A percentile compares a stretch with the other conserved stretches of the same genome.
Conservation (phyloP, 2,888 invertebrate species). For the Frankliniella fusca region DNA sequence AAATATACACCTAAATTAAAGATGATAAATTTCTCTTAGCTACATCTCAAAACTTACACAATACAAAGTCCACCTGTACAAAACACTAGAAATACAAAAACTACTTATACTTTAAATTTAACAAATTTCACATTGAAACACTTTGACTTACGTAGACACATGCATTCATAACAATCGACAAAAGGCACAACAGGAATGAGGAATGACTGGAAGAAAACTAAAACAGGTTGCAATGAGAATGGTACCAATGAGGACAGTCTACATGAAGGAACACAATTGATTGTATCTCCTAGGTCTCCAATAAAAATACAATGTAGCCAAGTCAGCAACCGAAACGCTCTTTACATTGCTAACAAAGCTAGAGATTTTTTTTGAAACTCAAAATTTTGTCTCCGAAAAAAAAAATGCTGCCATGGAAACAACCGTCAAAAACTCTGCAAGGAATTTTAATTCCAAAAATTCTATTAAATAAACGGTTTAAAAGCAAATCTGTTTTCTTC, state of each 20-base stretch:
- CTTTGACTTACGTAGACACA: slow-evolving; percentile 1
- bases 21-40: slow-evolving; percentile 23
- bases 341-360: no score
- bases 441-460: no score
- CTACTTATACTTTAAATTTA: not conserved
- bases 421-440: no score
- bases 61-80: slow-evolving; percentile 22
- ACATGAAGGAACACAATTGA: slow-evolving; percentile 2
- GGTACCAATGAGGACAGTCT: not conserved
- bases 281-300: not conserved
- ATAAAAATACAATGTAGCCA: not conserved
- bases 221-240: not conserved
- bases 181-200: slow-evolving; percentile 22
- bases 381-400: no score
- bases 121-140: not conserved
- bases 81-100: slow-evolving; percentile 22
- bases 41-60: slow-evolving; percentile 15
- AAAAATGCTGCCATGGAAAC: no score
- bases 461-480: no score
- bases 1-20: slow-evolving; percentile 25
- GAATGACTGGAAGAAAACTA: slow-evolving; percentile 16
- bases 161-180: slow-evolving; percentile 17
- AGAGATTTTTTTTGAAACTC: no score
- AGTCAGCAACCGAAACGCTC: not conserved
- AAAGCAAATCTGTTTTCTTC: no score